Conservation (phyloP, 2,888 invertebrate genomes). For the Cephus runcator region DNA sequence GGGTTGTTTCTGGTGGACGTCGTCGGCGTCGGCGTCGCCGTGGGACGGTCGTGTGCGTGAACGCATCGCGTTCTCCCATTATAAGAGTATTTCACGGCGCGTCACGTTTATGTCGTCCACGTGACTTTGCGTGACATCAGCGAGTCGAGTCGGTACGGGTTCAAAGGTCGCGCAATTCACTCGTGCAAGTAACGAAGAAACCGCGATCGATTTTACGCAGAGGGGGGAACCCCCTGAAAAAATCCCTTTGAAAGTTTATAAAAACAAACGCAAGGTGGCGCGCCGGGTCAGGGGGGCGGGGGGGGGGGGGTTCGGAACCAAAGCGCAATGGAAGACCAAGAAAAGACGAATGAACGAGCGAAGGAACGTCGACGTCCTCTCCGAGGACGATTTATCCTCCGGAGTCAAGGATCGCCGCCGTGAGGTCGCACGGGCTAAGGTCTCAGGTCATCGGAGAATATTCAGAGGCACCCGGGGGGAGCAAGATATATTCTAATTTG, state of each 20-base stretch:
- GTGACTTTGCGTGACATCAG: conserved; percentile 55
- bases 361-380: background rate
- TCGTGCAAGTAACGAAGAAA: conserved; percentile 30
- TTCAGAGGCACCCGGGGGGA: conserved; percentile 6
- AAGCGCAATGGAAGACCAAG: background rate
- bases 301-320: too few relatives aligned
- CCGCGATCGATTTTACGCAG: conserved; percentile 31
- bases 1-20: background rate
- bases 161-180: conserved; percentile 50
- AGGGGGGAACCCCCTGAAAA: conserved; percentile 26
- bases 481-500: conserved; percentile 42
- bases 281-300: background rate
- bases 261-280: background rate
- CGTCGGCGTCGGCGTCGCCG: conserved; percentile 8
- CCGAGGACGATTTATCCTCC: background rate
- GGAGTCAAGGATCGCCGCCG: background rate
- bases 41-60: conserved; percentile 33
- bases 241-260: conserved; percentile 9
- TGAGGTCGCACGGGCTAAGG: background rate
- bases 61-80: conserved; percentile 53
- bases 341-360: background rate
- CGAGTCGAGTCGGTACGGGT: conserved; percentile 41
- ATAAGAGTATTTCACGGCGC: conserved; percentile 61
- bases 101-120: conserved; percentile 61
- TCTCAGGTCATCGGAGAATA: conserved; percentile 5